These are phyloP conservation scores for Patagioenas fasciata DNA, from an alignment of 2,113 vertebrate genomes.

Conservation along the genomic window DNA sequence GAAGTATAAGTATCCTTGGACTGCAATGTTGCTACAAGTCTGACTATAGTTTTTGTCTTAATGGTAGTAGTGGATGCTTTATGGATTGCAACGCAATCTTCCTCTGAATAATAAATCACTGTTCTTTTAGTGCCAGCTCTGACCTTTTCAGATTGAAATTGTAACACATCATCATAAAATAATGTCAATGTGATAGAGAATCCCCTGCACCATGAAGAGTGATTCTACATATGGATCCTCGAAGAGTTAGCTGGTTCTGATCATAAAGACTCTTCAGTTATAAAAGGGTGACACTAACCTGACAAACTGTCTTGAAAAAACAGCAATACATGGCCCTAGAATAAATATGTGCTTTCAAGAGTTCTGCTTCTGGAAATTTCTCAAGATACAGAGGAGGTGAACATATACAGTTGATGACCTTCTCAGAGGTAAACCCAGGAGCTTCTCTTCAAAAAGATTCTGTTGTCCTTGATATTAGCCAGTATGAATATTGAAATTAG, in stretches of 20 bases:
- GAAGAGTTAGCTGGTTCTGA: not conserved
- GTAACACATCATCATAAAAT: not conserved
- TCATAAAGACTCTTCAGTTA: not conserved
- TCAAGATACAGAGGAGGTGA: not conserved
- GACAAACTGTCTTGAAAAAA: not conserved
- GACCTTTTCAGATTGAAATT: constrained; percentile 38
- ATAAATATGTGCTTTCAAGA: not conserved
- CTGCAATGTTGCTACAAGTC: not conserved
- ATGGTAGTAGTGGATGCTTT: not conserved
- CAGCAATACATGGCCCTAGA: not conserved
- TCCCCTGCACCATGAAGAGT: not conserved
- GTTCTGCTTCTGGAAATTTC: not conserved
- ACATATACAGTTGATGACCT: fast-evolving
- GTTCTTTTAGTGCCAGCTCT: not conserved
- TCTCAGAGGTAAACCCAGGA: not conserved
- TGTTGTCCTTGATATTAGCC: not conserved
- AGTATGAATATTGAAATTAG: not conserved
- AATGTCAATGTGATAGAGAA: not conserved
- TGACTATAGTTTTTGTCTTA: not conserved
- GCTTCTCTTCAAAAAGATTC: not conserved
- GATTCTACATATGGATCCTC: not conserved
- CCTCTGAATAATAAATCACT: not conserved
- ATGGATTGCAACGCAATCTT: not conserved
- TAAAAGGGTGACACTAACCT: not conserved
- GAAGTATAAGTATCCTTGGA: not conserved